These are phyloP conservation scores for Euschistus heros DNA, from an alignment of 1,140 invertebrate genomes.

Conservation along the genomic window DNA sequence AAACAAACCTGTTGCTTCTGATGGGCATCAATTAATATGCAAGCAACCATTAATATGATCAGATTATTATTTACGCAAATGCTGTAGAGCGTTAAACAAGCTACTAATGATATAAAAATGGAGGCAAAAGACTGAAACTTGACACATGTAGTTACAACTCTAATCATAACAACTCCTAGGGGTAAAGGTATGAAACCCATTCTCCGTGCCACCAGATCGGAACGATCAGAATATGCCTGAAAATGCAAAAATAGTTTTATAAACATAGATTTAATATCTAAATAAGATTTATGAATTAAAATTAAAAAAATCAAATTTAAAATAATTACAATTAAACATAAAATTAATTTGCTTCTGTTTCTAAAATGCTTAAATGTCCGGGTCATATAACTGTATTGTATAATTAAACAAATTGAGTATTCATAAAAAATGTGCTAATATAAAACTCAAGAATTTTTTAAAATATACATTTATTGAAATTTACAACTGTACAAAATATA, in stretches of 20 bases:
- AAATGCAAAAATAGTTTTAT: background rate
- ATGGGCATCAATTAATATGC: slow-evolving; percentile 67
- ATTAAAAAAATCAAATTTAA: too few relatives aligned
- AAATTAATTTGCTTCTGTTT: too few relatives aligned
- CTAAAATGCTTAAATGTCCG: too few relatives aligned
- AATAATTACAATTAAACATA: too few relatives aligned
- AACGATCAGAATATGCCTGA: slow-evolving; percentile 93
- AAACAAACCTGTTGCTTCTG: slow-evolving; percentile 34
- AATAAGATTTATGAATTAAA: too few relatives aligned
- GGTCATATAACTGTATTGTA: too few relatives aligned
- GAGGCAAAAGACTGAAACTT: slow-evolving; percentile 50
- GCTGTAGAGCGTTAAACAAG: slow-evolving; percentile 68
- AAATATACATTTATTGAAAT: too few relatives aligned
- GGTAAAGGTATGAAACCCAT: slow-evolving; percentile 98
- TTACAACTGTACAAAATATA: too few relatives aligned
- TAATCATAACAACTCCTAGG: slow-evolving; percentile 77
- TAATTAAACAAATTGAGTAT: too few relatives aligned
- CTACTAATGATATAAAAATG: slow-evolving; percentile 57
- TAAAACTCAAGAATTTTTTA: too few relatives aligned
- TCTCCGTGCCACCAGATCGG: slow-evolving; percentile 84
- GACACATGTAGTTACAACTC: slow-evolving; percentile 64
- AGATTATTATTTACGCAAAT: slow-evolving; percentile 78
- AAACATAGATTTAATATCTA: too few relatives aligned
- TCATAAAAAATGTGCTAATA: too few relatives aligned
- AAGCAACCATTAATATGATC: slow-evolving; percentile 78